phyloP scores from a whole-genome alignment of 2,888 invertebrate genomes.

The Ypsolopha sequella region DNA sequence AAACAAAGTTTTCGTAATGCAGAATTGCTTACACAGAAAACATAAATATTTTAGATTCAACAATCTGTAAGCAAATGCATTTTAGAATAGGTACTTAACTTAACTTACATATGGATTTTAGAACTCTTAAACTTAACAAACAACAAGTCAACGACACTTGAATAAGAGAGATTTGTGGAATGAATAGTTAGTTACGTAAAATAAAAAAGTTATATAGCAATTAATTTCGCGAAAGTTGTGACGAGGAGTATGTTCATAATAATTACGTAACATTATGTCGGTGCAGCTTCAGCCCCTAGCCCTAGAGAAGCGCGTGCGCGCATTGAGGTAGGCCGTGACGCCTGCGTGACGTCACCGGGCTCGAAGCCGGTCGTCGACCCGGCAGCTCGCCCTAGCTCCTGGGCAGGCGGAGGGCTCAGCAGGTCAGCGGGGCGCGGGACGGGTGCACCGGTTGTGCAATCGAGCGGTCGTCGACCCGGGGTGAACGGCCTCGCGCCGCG shows the following conservation, averaged over 20 bases:
- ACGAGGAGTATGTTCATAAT: not conserved
- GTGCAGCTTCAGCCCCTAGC: conserved; percentile 36
- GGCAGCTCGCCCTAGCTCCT: conserved; percentile 45
- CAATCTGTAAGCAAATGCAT: too few relatives aligned
- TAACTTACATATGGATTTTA: too few relatives aligned
- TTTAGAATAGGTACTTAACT: too few relatives aligned
- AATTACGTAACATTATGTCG: conserved; percentile 10
- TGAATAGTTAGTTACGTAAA: too few relatives aligned
- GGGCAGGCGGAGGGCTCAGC: conserved; percentile 27
- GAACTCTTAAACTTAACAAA: too few relatives aligned
- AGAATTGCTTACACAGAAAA: too few relatives aligned
- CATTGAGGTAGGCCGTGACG: conserved; percentile 74
- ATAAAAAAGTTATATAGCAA: not conserved
- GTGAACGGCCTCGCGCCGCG: conserved; percentile 62
- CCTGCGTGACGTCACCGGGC: conserved; percentile 56
- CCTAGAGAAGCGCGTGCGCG: conserved; percentile 63
- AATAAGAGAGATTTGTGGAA: too few relatives aligned
- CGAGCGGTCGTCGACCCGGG: conserved; percentile 65
- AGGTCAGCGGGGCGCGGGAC: conserved; percentile 26
- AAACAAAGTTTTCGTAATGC: too few relatives aligned
- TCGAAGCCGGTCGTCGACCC: conserved; percentile 51
- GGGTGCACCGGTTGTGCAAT: conserved; percentile 51
- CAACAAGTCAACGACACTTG: too few relatives aligned
- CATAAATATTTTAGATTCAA: too few relatives aligned
- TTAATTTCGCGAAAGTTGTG: not conserved